These are phyloP conservation scores for Pomatostomus ruficeps DNA, from an alignment of 2,113 vertebrate genomes.

Conservation along the genomic window DNA sequence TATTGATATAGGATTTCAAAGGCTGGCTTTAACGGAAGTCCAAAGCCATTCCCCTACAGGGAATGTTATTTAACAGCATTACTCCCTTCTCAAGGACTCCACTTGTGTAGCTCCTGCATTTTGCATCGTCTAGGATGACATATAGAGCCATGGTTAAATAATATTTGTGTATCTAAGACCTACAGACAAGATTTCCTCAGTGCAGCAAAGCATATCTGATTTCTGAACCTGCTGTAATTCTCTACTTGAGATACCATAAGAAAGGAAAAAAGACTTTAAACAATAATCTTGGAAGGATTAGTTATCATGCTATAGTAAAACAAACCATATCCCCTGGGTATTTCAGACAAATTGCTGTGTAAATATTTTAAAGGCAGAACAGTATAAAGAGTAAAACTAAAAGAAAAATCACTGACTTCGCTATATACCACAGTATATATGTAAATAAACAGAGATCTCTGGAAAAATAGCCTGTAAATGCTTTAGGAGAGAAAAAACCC, in stretches of 20 bases:
- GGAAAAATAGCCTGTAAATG: background rate
- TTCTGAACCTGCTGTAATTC: slow-evolving; percentile 3
- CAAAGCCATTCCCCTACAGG: slow-evolving; percentile 12
- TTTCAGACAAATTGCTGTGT: slow-evolving; percentile 35
- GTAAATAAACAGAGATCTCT: background rate
- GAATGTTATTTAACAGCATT: slow-evolving; percentile 41
- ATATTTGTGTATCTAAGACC: background rate
- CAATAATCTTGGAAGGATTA: background rate
- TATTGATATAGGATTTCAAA: slow-evolving; percentile 70
- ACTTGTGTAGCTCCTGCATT: background rate
- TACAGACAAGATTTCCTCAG: slow-evolving; percentile 22
- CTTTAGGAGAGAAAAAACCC: background rate
- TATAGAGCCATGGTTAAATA: background rate
- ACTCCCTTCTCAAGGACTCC: background rate
- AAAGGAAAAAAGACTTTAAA: slow-evolving; percentile 3
- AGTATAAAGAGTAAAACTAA: background rate
- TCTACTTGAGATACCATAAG: background rate
- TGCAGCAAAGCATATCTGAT: slow-evolving; percentile 13
- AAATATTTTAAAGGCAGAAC: background rate
- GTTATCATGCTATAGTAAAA: slow-evolving; percentile 15
- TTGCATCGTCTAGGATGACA: slow-evolving; percentile 7
- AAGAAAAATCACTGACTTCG: background rate
- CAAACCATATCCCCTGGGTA: slow-evolving; percentile 19
- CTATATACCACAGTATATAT: background rate
- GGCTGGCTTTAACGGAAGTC: slow-evolving; percentile 21